Percentiles rank a stretch among this genome's conserved stretches.
These are phyloP conservation scores for Hemiscyllium ocellatum DNA, from an alignment of 2,113 vertebrate species.

Conservation along the genomic window DNA sequence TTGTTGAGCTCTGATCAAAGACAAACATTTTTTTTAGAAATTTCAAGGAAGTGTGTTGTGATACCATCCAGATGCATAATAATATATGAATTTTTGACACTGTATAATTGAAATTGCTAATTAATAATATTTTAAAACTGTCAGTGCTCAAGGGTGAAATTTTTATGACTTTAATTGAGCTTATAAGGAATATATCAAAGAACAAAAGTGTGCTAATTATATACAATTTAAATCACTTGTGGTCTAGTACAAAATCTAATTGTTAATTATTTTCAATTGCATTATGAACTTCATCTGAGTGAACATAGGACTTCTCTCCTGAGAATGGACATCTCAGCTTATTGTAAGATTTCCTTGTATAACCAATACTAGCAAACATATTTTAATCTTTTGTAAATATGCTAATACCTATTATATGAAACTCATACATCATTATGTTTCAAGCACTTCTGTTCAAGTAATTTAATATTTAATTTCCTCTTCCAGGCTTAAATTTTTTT, in stretches of 20 bases:
- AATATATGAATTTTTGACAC: not conserved
- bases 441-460: not conserved
- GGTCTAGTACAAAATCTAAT: not conserved
- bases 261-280: conserved; percentile 10
- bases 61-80: not conserved
- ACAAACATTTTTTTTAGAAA: not conserved
- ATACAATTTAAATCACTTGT: not conserved
- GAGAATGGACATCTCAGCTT: not conserved
- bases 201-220: not conserved
- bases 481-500: not conserved
- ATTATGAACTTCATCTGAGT: not conserved
- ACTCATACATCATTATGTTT: not conserved
- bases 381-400: not conserved
- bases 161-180: not conserved
- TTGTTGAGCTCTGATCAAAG: not conserved
- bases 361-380: not conserved
- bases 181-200: not conserved
- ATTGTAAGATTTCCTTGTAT: not conserved
- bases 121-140: not conserved
- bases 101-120: not conserved
- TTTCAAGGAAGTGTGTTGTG: not conserved
- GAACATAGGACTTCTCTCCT: not conserved
- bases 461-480: not conserved
- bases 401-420: not conserved
- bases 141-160: not conserved